Evolutionary conservation across 2,113 vertebrate species (phyloP).

Genomic region (Rhinolophus ferrumequinum): DNA sequence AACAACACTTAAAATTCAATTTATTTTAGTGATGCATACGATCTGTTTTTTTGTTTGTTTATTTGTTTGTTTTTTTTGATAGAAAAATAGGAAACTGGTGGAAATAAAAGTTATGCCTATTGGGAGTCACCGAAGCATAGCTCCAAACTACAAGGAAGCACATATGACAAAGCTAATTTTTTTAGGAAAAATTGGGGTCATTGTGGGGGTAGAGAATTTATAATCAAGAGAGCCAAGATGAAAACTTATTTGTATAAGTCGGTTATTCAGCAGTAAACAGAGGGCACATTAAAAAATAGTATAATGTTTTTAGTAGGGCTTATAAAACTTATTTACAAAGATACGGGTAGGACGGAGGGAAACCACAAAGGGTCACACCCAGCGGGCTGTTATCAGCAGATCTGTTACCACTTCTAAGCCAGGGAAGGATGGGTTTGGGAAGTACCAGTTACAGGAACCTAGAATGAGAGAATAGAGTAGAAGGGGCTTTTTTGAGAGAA

Average conservation of each 20-base stretch:
- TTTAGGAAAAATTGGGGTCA: neutral
- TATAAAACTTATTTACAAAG: neutral
- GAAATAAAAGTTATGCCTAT: slow-evolving; percentile 47
- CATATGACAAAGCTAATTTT: slow-evolving; percentile 54
- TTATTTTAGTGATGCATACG: slow-evolving; percentile 67
- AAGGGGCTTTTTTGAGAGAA: neutral
- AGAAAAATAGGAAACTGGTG: slow-evolving; percentile 60
- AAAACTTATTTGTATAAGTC: neutral
- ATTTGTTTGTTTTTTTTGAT: neutral
- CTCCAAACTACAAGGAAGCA: slow-evolving; percentile 63
- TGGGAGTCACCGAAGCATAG: slow-evolving; percentile 65
- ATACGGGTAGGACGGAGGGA: neutral
- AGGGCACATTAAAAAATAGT: neutral
- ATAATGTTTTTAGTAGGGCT: neutral
- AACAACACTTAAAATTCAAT: slow-evolving; percentile 62
- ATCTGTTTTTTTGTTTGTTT: slow-evolving; percentile 1
- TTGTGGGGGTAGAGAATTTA: neutral
- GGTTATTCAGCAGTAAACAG: neutral
- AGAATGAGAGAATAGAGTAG: neutral
- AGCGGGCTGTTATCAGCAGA: neutral
- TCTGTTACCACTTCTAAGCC: neutral
- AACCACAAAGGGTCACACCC: neutral
- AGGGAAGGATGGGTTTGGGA: neutral
- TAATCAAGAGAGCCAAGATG: slow-evolving; percentile 19
- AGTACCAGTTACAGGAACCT: neutral